phyloP scores from a whole-genome alignment of 1,140 invertebrate genomes.

The Drosophila pallidifrons region DNA sequence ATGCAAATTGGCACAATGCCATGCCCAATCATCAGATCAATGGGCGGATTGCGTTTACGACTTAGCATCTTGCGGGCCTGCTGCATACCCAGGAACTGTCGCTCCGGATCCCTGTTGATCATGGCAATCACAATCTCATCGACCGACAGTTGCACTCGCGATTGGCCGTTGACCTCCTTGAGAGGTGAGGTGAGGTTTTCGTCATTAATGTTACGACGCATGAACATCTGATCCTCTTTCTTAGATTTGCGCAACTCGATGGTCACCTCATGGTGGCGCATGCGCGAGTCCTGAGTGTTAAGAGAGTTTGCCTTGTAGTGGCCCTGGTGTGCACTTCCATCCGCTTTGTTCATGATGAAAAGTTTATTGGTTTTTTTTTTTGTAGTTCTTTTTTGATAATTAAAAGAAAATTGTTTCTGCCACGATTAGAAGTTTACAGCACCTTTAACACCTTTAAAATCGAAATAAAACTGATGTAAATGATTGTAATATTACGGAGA shows the following conservation, averaged over 20 bases:
- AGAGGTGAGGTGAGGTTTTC: slow-evolving; percentile 86
- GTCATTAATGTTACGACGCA: slow-evolving; percentile 93
- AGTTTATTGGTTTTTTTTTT: slow-evolving; percentile 2
- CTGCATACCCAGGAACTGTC: slow-evolving; percentile 89
- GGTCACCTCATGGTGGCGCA: slow-evolving; percentile 94
- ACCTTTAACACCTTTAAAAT: slow-evolving; percentile 50
- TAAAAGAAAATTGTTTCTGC: slow-evolving; percentile 26
- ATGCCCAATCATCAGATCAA: slow-evolving; percentile 94
- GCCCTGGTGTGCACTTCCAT: slow-evolving; percentile 65
- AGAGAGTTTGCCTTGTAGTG: slow-evolving; percentile 77
- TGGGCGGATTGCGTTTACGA: slow-evolving; percentile 96
- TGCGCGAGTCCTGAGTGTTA: slow-evolving; percentile 90
- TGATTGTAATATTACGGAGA: neutral
- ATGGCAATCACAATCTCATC: slow-evolving; percentile 89
- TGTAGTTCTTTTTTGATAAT: slow-evolving; percentile 1
- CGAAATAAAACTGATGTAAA: slow-evolving; percentile 31
- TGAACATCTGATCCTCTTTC: slow-evolving; percentile 98
- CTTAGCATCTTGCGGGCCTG: slow-evolving; percentile 95
- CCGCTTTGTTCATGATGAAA: slow-evolving; percentile 71
- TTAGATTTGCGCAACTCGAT: slow-evolving; percentile 96
- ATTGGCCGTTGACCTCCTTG: slow-evolving; percentile 86
- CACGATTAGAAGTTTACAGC: slow-evolving; percentile 53
- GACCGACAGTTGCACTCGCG: slow-evolving; percentile 85
- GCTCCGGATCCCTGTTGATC: slow-evolving; percentile 87
- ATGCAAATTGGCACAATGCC: slow-evolving; percentile 95